phyloP scores from a whole-genome alignment of 2,888 invertebrate genomes.

The Lepeophtheirus nordmannii region DNA sequence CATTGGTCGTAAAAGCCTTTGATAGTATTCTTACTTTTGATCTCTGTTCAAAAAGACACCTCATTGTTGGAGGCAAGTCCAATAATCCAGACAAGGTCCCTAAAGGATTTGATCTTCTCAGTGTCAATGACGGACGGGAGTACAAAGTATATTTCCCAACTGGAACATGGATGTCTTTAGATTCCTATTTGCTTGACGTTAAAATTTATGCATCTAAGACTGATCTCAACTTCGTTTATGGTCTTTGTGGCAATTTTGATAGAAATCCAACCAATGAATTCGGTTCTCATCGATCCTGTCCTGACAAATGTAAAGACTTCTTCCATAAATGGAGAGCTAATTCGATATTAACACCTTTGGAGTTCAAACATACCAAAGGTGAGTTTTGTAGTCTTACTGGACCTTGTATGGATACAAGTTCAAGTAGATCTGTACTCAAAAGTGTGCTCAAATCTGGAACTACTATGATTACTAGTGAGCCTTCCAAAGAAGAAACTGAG shows the following conservation, averaged over 20 bases:
- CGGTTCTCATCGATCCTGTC: constrained; percentile 26
- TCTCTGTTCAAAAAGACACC: constrained; percentile 26
- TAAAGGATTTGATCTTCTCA: constrained; percentile 15
- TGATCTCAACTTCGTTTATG: constrained; percentile 30
- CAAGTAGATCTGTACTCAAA: background rate
- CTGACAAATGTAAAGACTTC: constrained; percentile 26
- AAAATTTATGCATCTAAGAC: constrained; percentile 29
- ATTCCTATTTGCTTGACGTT: constrained; percentile 30
- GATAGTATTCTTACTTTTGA: constrained; percentile 25
- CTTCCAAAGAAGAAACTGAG: background rate
- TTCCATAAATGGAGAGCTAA: constrained; percentile 27
- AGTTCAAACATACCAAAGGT: background rate
- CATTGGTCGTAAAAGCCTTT: constrained; percentile 24
- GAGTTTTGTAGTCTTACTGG: background rate
- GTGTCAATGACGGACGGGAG: constrained; percentile 16
- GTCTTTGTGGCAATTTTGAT: constrained; percentile 31
- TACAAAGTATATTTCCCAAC: constrained; percentile 27
- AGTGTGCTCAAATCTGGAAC: background rate
- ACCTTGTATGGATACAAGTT: constrained; percentile 1
- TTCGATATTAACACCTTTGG: background rate
- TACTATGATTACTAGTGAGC: background rate
- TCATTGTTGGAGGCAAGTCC: constrained; percentile 25
- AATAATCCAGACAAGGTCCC: constrained; percentile 5
- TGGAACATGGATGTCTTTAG: constrained; percentile 29
- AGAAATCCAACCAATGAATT: constrained; percentile 30